Base-by-base conservation (phyloP, 2,888 invertebrate genomes). In the Emesis russula region DNA sequence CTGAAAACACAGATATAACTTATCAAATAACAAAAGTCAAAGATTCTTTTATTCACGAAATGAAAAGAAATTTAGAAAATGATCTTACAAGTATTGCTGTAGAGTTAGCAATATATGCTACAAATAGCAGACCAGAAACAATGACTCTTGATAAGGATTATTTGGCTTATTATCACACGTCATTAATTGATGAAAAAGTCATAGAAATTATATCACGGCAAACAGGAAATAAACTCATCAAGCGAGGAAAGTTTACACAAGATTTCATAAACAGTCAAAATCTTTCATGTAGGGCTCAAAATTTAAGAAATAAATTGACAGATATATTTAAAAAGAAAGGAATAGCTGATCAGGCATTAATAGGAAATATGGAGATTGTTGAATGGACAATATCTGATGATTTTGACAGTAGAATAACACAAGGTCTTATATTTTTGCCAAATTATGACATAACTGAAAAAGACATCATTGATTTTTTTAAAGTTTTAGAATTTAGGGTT, bases 361-460 rank as follows among this genome's bases (percentile, higher is more conserved):
- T 13, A 33, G 33, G n/a, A 70, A 36, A 36, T n/a, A 70, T 70
- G 70, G 36, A 33, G n/a, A 5, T 36, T 36, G 70, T 36, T 7
- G 36, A 70, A 33, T 70, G 70, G 70, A 13, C 68, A 33, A 36
- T 68, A 68, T 68, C 68, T 33, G 68, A 68, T 68, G 68, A 68
- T 6, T 68, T 68, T 68, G 68, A 68, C n/a, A 15, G 11, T 15
- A 68, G 33, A 2, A 1, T 33, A 36, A 36, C 15, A 68, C 31
- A 33, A 68, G 33, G 36, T 2, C 15, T 6, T 3, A 68, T 68
- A 36, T 68, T 68, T 68, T 68, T 68, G 68, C 68, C 68, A 36
- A 68, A 68, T 15, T 68, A 68, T 68, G 68, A 68, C 33, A 68
- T 68, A 33, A n/a, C 3, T 36, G n/a, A 68, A 6, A 68, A 68